Base-by-base conservation (phyloP, 1,140 invertebrate genomes). In the Drosophila santomea region DNA sequence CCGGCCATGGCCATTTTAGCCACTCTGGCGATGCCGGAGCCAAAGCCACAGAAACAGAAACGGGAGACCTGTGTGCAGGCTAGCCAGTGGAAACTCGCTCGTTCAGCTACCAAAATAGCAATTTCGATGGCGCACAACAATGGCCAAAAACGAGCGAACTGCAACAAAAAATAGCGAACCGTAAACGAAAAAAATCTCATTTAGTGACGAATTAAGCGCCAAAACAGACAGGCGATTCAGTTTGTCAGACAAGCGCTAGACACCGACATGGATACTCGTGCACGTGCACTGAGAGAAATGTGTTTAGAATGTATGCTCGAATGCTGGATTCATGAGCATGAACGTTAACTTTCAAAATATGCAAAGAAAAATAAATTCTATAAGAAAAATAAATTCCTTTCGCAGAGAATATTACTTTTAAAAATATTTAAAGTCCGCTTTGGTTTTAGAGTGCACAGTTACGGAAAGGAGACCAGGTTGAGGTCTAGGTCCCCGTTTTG, bases 131-230 rank as follows among this genome's bases (percentile, higher is more conserved):
- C 61, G 76, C 60, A 63, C 78, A 80, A 74, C 67, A 73, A 79
- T 79, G 77, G 61, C 60, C 77, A 74, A 60, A 62, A 63, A 74
- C 71, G 56, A 74, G 57, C 44, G 43, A 50, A 41, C 36, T 43
- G 44, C 47, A 61, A 60, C 48, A 58, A 77, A 55, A 68, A 17
- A n/a, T 17, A 43, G 17, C 48, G 20, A 75, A 61, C 51, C 39
- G 45, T 55, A 25, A n/a, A 54, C 35, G 28, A 45, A 60, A 50
- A 90, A 91, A 82, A 81, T 78, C 85, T 90, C 89, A 91, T 91
- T 91, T 91, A 91, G 89, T 91, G 89, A 91, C 89, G 89, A 91
- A 91, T 91, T 91, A 91, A 91, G 89, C 89, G 83, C 83, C 84
- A 89, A 84, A 89, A 89, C 84, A 89, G 84, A 89, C 84, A 80